phyloP scores from a whole-genome alignment of 2,113 vertebrate genomes.

The Rynchops niger region DNA sequence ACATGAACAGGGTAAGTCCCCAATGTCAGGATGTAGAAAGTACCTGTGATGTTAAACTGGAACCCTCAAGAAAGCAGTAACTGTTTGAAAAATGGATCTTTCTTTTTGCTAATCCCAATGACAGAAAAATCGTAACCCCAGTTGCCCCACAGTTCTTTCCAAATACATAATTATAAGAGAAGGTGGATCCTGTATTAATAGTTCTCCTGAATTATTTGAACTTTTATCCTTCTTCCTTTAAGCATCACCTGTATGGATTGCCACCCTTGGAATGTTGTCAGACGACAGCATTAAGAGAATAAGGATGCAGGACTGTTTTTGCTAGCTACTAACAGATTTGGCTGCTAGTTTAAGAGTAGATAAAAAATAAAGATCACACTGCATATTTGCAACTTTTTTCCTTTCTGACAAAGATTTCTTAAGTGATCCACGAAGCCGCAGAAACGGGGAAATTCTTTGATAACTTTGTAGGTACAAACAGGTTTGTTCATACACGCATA shows the following conservation, averaged over 20 bases:
- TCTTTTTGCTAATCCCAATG: neutral
- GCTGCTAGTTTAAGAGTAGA: neutral
- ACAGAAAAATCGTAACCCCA: neutral
- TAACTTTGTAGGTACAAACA: neutral
- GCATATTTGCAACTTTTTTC: neutral
- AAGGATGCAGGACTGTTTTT: neutral
- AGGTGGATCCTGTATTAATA: neutral
- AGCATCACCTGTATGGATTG: neutral
- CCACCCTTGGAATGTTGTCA: neutral
- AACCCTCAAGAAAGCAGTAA: constrained; percentile 15
- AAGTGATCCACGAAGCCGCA: neutral
- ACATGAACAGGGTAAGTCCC: neutral
- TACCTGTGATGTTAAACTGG: constrained; percentile 13
- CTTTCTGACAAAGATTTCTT: neutral
- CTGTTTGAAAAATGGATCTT: neutral
- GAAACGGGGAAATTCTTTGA: neutral
- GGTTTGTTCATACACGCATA: neutral
- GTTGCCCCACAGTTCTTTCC: neutral
- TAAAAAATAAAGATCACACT: neutral
- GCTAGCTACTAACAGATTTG: neutral
- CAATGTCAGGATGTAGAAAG: neutral
- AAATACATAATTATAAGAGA: neutral
- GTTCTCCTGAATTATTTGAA: neutral
- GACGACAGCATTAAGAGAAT: neutral
- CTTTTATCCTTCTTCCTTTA: neutral